These are phyloP conservation scores for Xiphias gladius DNA, from an alignment of 2,113 vertebrate genomes.

Conservation along the genomic window DNA sequence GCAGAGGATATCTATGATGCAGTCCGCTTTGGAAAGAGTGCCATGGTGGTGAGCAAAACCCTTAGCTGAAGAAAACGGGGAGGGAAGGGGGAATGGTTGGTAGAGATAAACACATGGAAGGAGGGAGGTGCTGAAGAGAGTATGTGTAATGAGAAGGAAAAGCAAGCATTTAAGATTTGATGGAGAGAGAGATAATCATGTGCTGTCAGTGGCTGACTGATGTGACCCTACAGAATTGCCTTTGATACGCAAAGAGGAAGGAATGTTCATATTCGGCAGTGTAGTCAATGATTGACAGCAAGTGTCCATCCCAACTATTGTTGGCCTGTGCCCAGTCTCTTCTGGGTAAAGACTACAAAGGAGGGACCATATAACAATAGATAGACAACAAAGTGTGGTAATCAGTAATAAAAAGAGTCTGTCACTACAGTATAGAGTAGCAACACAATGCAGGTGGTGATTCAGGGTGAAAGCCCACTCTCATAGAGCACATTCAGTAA, in stretches of 20 bases:
- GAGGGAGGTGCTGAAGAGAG: constrained; percentile 47
- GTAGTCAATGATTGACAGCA: constrained; percentile 71
- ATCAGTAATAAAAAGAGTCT: constrained; percentile 34
- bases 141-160: constrained; percentile 64
- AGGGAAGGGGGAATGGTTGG: constrained; percentile 15
- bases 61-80: constrained; percentile 2
- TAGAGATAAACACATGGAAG: constrained; percentile 34
- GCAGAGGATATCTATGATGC: constrained; percentile 86
- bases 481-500: constrained; percentile 24
- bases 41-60: constrained; percentile 86
- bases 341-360: constrained; percentile 43
- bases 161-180: constrained; percentile 44
- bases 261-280: constrained; percentile 38
- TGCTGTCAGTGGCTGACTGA: constrained; percentile 75
- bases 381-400: constrained; percentile 16
- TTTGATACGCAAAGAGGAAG: constrained; percentile 66
- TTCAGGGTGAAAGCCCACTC: constrained; percentile 13
- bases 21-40: constrained; percentile 83
- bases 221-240: constrained; percentile 57
- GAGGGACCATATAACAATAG: constrained; percentile 32
- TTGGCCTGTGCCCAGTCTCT: constrained; percentile 37
- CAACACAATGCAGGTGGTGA: constrained; percentile 33
- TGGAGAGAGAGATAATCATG: constrained; percentile 71
- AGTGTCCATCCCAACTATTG: constrained; percentile 64
- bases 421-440: constrained; percentile 44